phyloP scores from a whole-genome alignment of 2,113 vertebrate species.

The Oryzias javanicus region DNA sequence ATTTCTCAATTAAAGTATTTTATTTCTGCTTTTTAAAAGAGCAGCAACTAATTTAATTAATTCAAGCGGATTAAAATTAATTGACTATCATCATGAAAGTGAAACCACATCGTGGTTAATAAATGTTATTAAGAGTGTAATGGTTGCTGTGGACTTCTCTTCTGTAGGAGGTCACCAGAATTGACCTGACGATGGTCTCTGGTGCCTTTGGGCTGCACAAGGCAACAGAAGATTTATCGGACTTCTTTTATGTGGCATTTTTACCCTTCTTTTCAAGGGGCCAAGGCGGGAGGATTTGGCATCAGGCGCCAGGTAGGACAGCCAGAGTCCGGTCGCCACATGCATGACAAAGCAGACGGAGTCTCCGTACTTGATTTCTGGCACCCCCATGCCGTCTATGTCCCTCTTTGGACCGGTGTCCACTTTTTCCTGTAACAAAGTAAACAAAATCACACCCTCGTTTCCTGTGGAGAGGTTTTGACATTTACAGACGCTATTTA shows the following conservation, averaged over 20 bases:
- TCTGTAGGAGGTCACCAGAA: no score
- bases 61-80: no score
- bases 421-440: conserved; percentile 87
- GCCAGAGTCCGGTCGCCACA: conserved; percentile 87
- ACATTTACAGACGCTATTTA: conserved; percentile 25
- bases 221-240: no score
- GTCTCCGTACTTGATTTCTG: conserved; percentile 97
- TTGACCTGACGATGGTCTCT: no score
- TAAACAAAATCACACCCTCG: conserved; percentile 31
- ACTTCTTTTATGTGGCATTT: neutral
- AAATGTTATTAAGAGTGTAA: no score
- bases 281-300: conserved; percentile 93
- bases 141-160: no score
- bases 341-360: conserved; percentile 93
- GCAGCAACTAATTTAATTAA: no score
- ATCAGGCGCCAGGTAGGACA: conserved; percentile 93
- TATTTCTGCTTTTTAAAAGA: no score
- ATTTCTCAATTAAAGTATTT: no score
- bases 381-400: conserved; percentile 92
- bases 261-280: conserved; percentile 91
- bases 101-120: no score
- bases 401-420: conserved; percentile 88
- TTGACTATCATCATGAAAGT: no score
- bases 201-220: no score
- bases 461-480: conserved; percentile 31